Evolutionary conservation across 2,888 invertebrate species (phyloP), one percentile per base, ranked within the genome.

Genomic region (Netelia fuscicornis): DNA sequence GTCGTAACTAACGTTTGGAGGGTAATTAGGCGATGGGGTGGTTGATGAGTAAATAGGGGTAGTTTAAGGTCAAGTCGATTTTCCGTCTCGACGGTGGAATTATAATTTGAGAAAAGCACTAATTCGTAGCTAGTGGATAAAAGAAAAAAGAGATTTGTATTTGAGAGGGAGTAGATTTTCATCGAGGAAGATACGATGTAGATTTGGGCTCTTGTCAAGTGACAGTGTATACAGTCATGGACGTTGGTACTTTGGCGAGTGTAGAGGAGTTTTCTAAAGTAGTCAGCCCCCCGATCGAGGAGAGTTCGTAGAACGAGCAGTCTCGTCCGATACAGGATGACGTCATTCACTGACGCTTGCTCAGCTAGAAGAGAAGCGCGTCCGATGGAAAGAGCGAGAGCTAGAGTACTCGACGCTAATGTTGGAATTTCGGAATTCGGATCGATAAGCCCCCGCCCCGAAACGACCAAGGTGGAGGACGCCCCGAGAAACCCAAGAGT

Each of bases 391-490:
- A 85, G 78, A 85, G 81, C 71, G 75, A 78, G 81, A 85, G 81
- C 67, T 74, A 78, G 81, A 76, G 78, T 81, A 83, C 87, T 87
- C 84, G 87, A 84, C 84, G 85, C 81, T 87, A 87, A 87, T 86
- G 85, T 81, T 83, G 85, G 86, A 87, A 87, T 87, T 87, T 87
- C 81, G 86, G 87, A 87, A 87, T 87, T 83, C 68, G 80, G 84
- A 87, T 87, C 87, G 87, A 87, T 87, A 84, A 81, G 74, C 78
- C 67, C 78, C 70, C 77, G 72, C 81, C 83, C 78, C 83, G 75
- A 80, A 79, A 80, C 68, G 74, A 54, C 72, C 56, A 80, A 80
- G 74, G 81, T 68, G 81, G 77, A 75, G 80, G 54, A 75, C 80
- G 78, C 81, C 37, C 48, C 48, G 72, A 56, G 84, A 70, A 70